These are phyloP conservation scores for Crematogaster levior DNA, from an alignment of 2,888 invertebrate species.

Conservation along the genomic window DNA sequence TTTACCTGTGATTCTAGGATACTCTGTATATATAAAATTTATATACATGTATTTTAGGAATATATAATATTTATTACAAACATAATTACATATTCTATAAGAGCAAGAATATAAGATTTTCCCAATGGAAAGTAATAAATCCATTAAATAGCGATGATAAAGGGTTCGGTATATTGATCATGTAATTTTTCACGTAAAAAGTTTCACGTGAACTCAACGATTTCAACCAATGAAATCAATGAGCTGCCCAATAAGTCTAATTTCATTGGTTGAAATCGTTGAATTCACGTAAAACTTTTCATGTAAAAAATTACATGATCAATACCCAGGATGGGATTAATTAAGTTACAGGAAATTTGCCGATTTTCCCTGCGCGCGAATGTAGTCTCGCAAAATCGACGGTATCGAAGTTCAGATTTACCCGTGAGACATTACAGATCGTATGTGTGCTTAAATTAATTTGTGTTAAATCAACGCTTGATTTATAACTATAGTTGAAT, in stretches of 20 bases:
- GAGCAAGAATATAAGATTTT: background rate
- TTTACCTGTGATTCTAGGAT: too few relatives aligned
- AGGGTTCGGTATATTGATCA: background rate
- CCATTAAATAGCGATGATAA: background rate
- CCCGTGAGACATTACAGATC: background rate
- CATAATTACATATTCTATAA: background rate
- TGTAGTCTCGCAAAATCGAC: constrained; percentile 36
- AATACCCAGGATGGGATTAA: background rate
- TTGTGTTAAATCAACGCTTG: constrained; percentile 52
- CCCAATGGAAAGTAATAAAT: background rate
- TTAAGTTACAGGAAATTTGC: constrained; percentile 23
- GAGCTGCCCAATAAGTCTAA: too few relatives aligned
- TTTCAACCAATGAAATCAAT: too few relatives aligned
- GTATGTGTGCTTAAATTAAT: constrained; percentile 46
- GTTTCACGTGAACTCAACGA: too few relatives aligned
- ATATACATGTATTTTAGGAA: background rate
- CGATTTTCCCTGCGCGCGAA: background rate
- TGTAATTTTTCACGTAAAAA: too few relatives aligned
- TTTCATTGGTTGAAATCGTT: too few relatives aligned
- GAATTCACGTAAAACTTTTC: too few relatives aligned
- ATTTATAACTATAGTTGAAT: constrained; percentile 46
- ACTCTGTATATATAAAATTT: background rate
- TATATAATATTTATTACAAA: background rate
- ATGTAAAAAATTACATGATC: too few relatives aligned
- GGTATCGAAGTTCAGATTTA: constrained; percentile 42